Conservation (phyloP, 1,140 invertebrate genomes). For the Dendrolimus punctatus region DNA sequence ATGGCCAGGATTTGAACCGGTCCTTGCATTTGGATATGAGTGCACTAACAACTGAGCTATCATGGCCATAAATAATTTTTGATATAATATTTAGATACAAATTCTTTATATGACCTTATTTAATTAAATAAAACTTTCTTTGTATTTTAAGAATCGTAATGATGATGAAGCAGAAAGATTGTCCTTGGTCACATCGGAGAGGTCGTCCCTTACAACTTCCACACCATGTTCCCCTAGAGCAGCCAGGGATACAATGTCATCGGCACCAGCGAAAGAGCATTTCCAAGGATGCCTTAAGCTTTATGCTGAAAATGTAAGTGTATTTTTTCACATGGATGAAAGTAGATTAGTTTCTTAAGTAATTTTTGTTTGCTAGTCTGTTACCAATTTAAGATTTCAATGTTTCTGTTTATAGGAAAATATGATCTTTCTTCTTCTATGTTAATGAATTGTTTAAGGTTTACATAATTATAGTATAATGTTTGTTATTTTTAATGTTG, state of each 20-base stretch:
- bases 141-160: conserved; percentile 49
- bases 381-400: too few species aligned
- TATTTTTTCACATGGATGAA: not conserved
- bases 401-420: too few species aligned
- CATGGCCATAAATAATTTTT: too few species aligned
- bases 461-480: too few species aligned
- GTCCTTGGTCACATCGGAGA: conserved; percentile 59
- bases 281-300: conserved; percentile 79
- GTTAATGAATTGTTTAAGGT: too few species aligned
- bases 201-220: conserved; percentile 50
- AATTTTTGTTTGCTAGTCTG: not conserved
- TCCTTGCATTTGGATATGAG: too few species aligned
- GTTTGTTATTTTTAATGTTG: too few species aligned
- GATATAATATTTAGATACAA: not conserved
- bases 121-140: too few species aligned
- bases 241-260: conserved; percentile 43
- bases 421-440: too few species aligned
- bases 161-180: conserved; percentile 72
- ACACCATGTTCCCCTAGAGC: conserved; percentile 37
- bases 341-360: not conserved
- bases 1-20: too few species aligned
- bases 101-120: not conserved
- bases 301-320: conserved; percentile 77
- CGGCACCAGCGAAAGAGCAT: conserved; percentile 75
- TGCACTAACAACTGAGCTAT: too few species aligned